Conservation (phyloP, 2,797 vertebrate species). For the Falco naumanni region DNA sequence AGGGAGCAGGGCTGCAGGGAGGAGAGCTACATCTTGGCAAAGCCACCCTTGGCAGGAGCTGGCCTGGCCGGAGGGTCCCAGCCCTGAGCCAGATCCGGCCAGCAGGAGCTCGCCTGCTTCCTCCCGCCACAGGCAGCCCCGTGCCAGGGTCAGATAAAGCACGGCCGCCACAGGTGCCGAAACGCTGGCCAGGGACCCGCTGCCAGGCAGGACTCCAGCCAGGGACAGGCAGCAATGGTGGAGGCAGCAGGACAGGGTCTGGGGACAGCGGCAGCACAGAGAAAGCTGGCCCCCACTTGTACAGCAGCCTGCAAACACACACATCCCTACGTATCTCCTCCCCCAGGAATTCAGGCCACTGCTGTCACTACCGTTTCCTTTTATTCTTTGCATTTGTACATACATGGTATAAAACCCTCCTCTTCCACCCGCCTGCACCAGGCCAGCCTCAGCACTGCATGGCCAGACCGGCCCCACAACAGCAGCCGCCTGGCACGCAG, state of each 20-base stretch:
- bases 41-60: background rate
- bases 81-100: conserved; percentile 59
- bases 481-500: background rate
- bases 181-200: accelerated
- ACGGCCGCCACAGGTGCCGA: background rate
- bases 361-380: conserved; percentile 47
- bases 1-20: background rate
- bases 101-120: background rate
- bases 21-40: background rate
- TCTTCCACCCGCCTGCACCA: background rate
- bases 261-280: accelerated
- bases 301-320: background rate
- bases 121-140: background rate
- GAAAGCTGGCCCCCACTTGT: accelerated
- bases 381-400: conserved; percentile 63
- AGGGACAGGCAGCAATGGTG: background rate
- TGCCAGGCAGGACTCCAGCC: background rate
- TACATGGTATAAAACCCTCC: conserved; percentile 26
- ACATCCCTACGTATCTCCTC: accelerated
- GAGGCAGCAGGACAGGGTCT: background rate
- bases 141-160: background rate
- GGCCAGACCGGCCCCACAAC: accelerated
- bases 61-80: conserved; percentile 19
- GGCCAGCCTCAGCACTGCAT: background rate
- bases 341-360: background rate